Evolutionary conservation across 2,113 vertebrate species (phyloP), one percentile per base, ranked within the genome.

Genomic region (Alces alces): DNA sequence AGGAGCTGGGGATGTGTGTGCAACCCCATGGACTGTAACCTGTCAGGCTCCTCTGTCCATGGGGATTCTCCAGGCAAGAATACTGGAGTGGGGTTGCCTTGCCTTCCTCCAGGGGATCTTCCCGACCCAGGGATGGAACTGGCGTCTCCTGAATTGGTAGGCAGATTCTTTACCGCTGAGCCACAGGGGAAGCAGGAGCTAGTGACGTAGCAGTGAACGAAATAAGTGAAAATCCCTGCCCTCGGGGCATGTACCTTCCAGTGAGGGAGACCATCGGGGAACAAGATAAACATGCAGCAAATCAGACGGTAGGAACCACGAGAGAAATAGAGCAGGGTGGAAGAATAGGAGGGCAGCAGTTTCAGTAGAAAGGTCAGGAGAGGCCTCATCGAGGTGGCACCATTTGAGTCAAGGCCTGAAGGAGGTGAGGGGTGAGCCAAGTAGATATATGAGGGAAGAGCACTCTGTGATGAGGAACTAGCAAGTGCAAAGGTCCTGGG

Each of bases 291-390:
- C 2, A 23, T 1, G 5, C 16, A 3, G 60, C 60, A 1, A 3
- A 10, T 39, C 4, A 0, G 21, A 7, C 0, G 1, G 5, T 23
- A 21, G 1, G 11, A 19, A 23, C 28, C 0, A 0, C 1, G n/a
- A 55, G 95, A 61, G 95, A 50, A 23, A 28, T 0, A 3, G 78
- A 28, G n/a, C 33, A 36, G 28, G 19, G 13, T 4, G 27, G 50
- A n/a, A 15, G 58, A 23, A 17, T 2, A 7, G 21, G 57, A 60
- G 54, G 70, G 16, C 13, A 43, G 58, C 45, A 43, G 11, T 25
- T 60, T 86, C 82, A 50, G 23, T 3, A 25, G 58, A 14, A 28
- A 12, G 6, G 14, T 15, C 80, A n/a, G 52, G 55, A 39, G 60
- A 54, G 64, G 6, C 58, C 60, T n/a, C 45, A 0, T 1, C 0